phyloP scores from a whole-genome alignment of 2,888 invertebrate genomes.

The Andrena hattorfiana region DNA sequence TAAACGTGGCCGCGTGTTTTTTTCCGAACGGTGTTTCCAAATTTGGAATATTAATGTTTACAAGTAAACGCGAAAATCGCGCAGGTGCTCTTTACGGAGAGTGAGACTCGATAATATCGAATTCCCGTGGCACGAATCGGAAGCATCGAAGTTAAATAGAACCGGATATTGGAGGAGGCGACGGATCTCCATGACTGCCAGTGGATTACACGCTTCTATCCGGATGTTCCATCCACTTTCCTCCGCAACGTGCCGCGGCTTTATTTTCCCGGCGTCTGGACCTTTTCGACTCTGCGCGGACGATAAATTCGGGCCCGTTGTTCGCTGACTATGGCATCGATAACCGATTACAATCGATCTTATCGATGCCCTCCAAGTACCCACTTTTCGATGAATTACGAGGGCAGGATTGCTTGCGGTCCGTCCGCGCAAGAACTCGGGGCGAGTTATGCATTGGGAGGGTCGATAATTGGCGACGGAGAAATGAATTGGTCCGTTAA shows the following conservation, averaged over 20 bases:
- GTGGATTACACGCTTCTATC: conserved; percentile 21
- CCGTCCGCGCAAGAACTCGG: conserved; percentile 23
- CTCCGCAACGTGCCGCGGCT: not conserved
- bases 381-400: conserved; percentile 42
- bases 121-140: not conserved
- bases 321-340: conserved; percentile 7
- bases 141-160: conserved; percentile 8
- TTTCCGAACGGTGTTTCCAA: not conserved
- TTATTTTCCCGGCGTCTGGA: conserved; percentile 1
- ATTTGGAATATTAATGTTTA: not conserved
- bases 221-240: not conserved
- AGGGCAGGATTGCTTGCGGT: conserved; percentile 38
- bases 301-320: conserved; percentile 31
- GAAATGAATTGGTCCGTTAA: conserved; percentile 46
- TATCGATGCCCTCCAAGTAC: conserved; percentile 8
- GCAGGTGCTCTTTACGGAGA: not conserved
- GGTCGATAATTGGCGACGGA: conserved; percentile 61
- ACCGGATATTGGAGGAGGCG: conserved; percentile 13
- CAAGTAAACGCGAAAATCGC: not conserved
- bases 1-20: no score
- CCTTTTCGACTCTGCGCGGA: conserved; percentile 5
- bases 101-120: conserved; percentile 9
- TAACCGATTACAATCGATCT: conserved; percentile 45
- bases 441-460: conserved; percentile 39
- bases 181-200: conserved; percentile 23